These are phyloP conservation scores for Psix sp. DNA, from an alignment of 1,140 invertebrate species.

Conservation along the genomic window DNA sequence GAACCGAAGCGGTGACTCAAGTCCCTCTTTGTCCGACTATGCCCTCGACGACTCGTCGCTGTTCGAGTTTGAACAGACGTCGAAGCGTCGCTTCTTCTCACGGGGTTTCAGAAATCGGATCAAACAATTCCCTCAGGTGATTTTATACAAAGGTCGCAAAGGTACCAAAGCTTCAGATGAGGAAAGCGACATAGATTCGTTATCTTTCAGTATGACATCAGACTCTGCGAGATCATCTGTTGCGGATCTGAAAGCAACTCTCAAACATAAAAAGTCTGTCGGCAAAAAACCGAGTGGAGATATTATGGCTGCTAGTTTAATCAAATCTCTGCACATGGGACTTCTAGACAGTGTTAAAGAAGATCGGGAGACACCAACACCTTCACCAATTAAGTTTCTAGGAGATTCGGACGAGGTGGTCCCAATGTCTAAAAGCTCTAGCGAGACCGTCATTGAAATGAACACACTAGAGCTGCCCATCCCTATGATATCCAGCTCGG, in stretches of 20 bases:
- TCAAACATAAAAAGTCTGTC: constrained; percentile 73
- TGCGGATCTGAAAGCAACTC: constrained; percentile 47
- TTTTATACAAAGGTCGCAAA: constrained; percentile 75
- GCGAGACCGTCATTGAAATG: constrained; percentile 26
- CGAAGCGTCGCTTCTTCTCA: constrained; percentile 74
- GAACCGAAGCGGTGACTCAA: constrained; percentile 51
- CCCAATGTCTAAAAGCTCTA: constrained; percentile 29
- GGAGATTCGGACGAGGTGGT: constrained; percentile 36
- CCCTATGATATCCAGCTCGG: constrained; percentile 69
- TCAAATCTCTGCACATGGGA: constrained; percentile 81
- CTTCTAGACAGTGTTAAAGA: constrained; percentile 79
- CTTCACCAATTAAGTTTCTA: constrained; percentile 64
- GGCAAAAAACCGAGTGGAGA: constrained; percentile 79
- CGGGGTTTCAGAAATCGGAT: constrained; percentile 77
- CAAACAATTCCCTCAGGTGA: constrained; percentile 77
- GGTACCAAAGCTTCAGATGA: constrained; percentile 72
- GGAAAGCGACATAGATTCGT: constrained; percentile 66
- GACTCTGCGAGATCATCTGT: constrained; percentile 59
- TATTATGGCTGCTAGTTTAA: constrained; percentile 81
- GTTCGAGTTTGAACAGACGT: constrained; percentile 78
- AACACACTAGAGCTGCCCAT: constrained; percentile 24
- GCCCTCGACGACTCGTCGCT: constrained; percentile 70
- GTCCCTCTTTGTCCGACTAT: constrained; percentile 63
- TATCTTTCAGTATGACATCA: constrained; percentile 59
- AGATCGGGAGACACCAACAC: constrained; percentile 75